phyloP scores from a whole-genome alignment of 2,113 vertebrate genomes.

The Stomatorhinus ivindoensis region DNA sequence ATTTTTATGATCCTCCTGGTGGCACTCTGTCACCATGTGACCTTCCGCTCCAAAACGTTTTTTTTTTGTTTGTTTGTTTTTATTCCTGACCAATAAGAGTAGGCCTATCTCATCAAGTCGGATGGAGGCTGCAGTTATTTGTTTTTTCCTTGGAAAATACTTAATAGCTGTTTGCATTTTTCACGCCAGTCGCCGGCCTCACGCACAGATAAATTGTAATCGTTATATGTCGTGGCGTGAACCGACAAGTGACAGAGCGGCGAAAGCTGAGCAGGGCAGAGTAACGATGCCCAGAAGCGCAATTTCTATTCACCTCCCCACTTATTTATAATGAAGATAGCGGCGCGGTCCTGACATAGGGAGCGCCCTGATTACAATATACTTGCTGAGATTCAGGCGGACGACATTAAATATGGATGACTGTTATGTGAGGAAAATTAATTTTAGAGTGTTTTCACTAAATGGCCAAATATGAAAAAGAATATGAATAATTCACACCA shows the following conservation, averaged over 20 bases:
- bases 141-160: background rate
- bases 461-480: constrained; percentile 1
- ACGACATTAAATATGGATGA: background rate
- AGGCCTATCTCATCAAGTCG: constrained; percentile 1
- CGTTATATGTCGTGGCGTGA: background rate
- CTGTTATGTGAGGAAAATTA: constrained; percentile 6
- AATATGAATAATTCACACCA: constrained; percentile 6
- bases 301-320: background rate
- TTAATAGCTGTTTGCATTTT: background rate
- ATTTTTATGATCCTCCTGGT: constrained; percentile 1
- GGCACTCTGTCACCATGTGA: background rate
- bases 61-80: background rate
- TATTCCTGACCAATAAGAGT: background rate
- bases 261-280: background rate
- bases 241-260: background rate
- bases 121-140: background rate
- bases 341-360: background rate
- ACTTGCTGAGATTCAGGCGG: background rate
- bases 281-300: background rate
- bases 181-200: background rate
- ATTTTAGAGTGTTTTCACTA: background rate
- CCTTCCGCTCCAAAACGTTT: background rate
- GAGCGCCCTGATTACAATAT: background rate
- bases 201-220: background rate
- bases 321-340: constrained; percentile 6